Percentiles rank a stretch among this genome's conserved stretches.
These are phyloP conservation scores for Botia kubotai DNA, from an alignment of 2,797 vertebrate species.

Conservation along the genomic window DNA sequence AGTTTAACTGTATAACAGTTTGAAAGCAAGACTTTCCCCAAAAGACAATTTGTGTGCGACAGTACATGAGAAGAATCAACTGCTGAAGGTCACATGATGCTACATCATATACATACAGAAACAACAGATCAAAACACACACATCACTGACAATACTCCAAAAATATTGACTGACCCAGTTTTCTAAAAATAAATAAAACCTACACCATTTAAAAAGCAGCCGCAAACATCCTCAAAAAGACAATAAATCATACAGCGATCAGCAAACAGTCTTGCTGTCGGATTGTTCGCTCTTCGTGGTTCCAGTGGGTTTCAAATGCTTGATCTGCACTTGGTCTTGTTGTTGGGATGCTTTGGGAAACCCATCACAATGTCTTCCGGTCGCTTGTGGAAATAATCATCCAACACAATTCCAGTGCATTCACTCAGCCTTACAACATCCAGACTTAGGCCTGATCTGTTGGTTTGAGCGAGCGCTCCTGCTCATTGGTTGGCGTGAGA, in stretches of 20 bases:
- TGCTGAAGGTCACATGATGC: background rate
- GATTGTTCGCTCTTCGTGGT: background rate
- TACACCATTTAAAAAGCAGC: constrained; percentile 46
- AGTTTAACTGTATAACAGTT: background rate
- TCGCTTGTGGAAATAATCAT: constrained; percentile 45
- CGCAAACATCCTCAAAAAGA: constrained; percentile 15
- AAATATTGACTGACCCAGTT: constrained; percentile 12
- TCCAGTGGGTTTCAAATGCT: constrained; percentile 33
- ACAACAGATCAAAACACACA: background rate
- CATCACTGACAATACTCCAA: constrained; percentile 28
- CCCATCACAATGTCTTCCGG: constrained; percentile 55
- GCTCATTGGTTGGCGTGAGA: constrained; percentile 40
- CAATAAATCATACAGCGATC: background rate
- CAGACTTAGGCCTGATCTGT: constrained; percentile 24
- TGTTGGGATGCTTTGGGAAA: no score
- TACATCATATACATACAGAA: background rate
- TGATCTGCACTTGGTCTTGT: constrained; percentile 42
- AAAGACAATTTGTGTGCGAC: background rate
- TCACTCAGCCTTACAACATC: constrained; percentile 39
- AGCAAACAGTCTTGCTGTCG: constrained; percentile 44
- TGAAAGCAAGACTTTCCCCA: constrained; percentile 1
- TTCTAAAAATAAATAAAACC: constrained; percentile 57
- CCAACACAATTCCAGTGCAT: constrained; percentile 28
- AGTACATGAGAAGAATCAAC: background rate
- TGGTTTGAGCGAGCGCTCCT: constrained; percentile 50